Conservation (phyloP, 2,888 invertebrate species). For the Dicyrtomina minuta region DNA sequence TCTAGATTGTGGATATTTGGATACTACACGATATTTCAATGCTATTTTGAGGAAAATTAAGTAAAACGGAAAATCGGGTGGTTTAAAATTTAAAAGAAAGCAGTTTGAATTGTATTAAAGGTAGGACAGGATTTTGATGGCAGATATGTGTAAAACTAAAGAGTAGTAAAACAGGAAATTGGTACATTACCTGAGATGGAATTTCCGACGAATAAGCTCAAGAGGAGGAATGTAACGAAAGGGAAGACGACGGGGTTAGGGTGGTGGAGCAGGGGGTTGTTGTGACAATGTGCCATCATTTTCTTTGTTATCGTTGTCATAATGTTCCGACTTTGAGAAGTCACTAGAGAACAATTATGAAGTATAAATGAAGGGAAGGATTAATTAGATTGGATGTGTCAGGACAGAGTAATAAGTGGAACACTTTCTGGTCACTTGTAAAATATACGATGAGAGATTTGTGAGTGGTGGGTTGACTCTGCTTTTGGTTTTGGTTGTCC, state of each 20-base stretch:
- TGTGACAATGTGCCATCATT: neutral
- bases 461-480: neutral
- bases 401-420: neutral
- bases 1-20: too few species aligned
- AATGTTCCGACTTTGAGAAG: conserved; percentile 11
- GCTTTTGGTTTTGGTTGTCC: too few species aligned
- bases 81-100: neutral
- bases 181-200: conserved; percentile 46
- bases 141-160: neutral
- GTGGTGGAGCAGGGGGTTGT: neutral
- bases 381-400: conserved; percentile 17
- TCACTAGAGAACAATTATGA: conserved; percentile 21
- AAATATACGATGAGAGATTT: neutral
- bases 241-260: conserved; percentile 5
- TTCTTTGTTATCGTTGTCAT: neutral
- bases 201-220: conserved; percentile 52
- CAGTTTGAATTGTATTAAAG: neutral
- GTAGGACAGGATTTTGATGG: neutral
- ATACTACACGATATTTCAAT: too few species aligned
- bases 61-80: neutral
- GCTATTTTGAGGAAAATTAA: too few species aligned
- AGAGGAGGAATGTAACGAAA: conserved; percentile 43
- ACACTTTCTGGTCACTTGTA: neutral
- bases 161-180: too few species aligned
- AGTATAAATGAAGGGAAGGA: conserved; percentile 13